phyloP scores from a whole-genome alignment of 2,888 invertebrate genomes.

The Alsophila aescularia region DNA sequence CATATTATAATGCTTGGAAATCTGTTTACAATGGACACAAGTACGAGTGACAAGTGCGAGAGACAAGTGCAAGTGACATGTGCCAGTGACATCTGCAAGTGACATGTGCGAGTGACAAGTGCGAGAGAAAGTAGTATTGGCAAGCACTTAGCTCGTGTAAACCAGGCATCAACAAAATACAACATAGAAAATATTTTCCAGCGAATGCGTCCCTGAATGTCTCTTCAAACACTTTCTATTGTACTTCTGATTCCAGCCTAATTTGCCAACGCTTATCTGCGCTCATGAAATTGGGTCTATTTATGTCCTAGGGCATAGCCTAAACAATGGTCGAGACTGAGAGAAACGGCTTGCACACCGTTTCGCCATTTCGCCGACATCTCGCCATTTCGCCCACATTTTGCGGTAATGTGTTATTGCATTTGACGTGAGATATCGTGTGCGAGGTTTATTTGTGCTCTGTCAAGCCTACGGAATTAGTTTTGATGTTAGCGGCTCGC shows the following conservation, averaged over 20 bases:
- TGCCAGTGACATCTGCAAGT: too few relatives aligned
- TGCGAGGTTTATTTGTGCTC: conserved; percentile 20
- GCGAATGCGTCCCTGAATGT: neutral
- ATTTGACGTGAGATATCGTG: conserved; percentile 35
- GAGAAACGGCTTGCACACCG: conserved; percentile 7
- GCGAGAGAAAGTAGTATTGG: too few relatives aligned
- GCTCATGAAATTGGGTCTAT: conserved; percentile 20
- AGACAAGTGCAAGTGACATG: too few relatives aligned
- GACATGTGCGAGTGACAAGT: too few relatives aligned
- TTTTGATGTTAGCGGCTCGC: neutral
- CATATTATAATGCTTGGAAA: too few relatives aligned
- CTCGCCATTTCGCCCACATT: conserved; percentile 28
- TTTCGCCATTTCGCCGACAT: neutral
- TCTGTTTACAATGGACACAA: too few relatives aligned
- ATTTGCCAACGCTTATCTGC: conserved; percentile 24
- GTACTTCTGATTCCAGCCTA: conserved; percentile 9
- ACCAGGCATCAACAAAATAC: too few relatives aligned
- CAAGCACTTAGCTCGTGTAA: too few relatives aligned
- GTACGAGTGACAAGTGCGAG: too few relatives aligned
- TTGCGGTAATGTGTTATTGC: conserved; percentile 35
- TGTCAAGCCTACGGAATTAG: conserved; percentile 12
- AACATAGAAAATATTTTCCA: neutral
- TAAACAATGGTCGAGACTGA: conserved; percentile 24
- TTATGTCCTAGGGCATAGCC: conserved; percentile 23
- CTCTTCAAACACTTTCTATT: neutral